Base-by-base conservation (phyloP, 1,140 invertebrate genomes). In the Pseudomyrmex sp. region DNA sequence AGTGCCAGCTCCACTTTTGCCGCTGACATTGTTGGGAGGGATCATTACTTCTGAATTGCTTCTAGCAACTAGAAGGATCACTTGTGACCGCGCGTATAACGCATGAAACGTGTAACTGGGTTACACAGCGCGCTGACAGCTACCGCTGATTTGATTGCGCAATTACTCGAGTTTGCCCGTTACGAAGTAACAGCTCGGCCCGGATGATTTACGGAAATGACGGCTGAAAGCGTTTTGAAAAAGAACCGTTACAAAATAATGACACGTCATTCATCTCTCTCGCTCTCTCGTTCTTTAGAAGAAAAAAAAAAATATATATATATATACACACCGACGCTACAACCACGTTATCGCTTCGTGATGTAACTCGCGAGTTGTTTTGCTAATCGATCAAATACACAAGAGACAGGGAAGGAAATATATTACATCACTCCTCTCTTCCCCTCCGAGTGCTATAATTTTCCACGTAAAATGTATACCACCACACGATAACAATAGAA, bases 31-130 rank as follows among this genome's bases (percentile, higher is more conserved):
- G 76, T 80, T 72, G 76, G 66, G 48, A 5, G 76, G 54, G 76
- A 80, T 80, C 76, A 80, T 80, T 80, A 80, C 76, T 15, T 72
- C 76, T 80, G 68, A 80, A 80, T 80, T 80, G 76, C 76, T 80
- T 72, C 66, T 58, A 80, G 15, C 76, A 80, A 80, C 76, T 80
- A 80, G 18, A 18, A 18, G 15, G 76, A 80, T 80, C 76, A 59
- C 76, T 72, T 59, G 69, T 56, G 76, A 70, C 66, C 76, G 76
- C 63, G 75, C 66, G 76, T 80, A 80, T 80, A 80, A 80, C 76
- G 76, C 54, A 46, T 54, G 44, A 54, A 72, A 80, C 76, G 66
- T 72, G 76, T 80, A 80, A 80, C 76, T 80, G 76, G 76, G 76
- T 80, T 80, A 80, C 76, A 61, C 52, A 72, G 76, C 66, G 76